phyloP scores from a whole-genome alignment of 2,113 vertebrate species.

The Hippocampus comes region DNA sequence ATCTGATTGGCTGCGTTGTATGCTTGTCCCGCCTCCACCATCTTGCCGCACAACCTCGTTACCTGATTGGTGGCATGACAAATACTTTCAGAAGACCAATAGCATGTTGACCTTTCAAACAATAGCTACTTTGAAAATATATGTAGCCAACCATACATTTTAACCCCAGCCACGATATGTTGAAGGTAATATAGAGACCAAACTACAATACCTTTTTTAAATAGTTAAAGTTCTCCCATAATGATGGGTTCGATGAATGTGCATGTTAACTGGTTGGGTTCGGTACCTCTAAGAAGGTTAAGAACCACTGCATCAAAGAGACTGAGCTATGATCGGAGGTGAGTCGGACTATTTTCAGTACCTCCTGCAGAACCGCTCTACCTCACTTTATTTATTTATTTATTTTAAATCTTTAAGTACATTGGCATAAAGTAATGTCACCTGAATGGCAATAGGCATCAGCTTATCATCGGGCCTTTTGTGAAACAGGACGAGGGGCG shows the following conservation, averaged over 20 bases:
- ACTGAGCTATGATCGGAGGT: no score
- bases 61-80: constrained; percentile 55
- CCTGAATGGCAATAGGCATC: constrained; percentile 79
- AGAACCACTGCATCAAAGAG: no score
- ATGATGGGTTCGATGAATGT: no score
- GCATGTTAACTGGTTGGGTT: no score
- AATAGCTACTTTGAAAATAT: not conserved
- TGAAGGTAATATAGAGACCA: no score
- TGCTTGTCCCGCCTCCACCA: constrained; percentile 73
- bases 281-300: no score
- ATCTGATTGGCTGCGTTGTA: constrained; percentile 71
- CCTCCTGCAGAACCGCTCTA: no score
- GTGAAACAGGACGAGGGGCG: constrained; percentile 73
- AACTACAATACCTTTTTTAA: no score
- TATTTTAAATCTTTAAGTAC: not conserved
- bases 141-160: not conserved
- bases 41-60: constrained; percentile 67
- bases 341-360: no score
- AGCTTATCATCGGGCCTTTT: constrained; percentile 51
- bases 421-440: constrained; percentile 22
- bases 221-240: no score
- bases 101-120: not conserved
- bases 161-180: no score
- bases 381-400: no score
- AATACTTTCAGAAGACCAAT: not conserved